phyloP scores from a whole-genome alignment of 2,113 vertebrate genomes.

The Oryzias javanicus region DNA sequence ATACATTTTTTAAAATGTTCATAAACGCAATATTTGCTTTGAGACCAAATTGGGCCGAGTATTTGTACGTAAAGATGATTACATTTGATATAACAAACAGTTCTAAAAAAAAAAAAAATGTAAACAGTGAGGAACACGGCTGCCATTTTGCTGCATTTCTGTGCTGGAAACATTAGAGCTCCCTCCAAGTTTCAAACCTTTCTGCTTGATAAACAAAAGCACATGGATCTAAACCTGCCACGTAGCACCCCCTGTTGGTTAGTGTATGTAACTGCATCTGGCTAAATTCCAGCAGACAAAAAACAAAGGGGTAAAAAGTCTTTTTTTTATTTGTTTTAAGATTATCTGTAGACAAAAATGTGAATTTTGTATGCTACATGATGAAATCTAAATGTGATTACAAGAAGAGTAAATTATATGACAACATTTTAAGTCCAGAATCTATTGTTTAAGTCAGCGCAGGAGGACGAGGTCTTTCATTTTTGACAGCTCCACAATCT shows the following conservation, averaged over 20 bases:
- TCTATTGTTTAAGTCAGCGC: no score
- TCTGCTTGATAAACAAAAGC: constrained; percentile 20
- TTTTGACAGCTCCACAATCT: constrained; percentile 51
- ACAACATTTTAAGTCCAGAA: no score
- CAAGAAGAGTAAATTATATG: no score
- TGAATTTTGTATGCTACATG: no score
- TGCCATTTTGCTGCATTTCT: constrained; percentile 62
- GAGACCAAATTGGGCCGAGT: no score
- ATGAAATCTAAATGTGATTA: no score
- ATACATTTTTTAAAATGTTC: no score
- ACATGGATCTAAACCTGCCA: constrained; percentile 23
- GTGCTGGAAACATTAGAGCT: constrained; percentile 35
- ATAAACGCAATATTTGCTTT: no score
- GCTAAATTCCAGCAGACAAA: neutral
- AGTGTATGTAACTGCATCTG: constrained; percentile 5
- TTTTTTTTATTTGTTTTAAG: neutral
- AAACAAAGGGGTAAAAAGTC: neutral
- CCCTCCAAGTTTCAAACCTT: constrained; percentile 43
- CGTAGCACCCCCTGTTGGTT: constrained; percentile 49
- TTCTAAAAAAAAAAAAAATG: neutral
- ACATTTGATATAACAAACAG: neutral
- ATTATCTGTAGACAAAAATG: neutral
- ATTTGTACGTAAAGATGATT: no score
- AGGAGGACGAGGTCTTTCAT: constrained; percentile 15
- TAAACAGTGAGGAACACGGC: constrained; percentile 27